Evolutionary conservation across 2,113 vertebrate species (phyloP).

Genomic region (Todiramphus saurophagus): DNA sequence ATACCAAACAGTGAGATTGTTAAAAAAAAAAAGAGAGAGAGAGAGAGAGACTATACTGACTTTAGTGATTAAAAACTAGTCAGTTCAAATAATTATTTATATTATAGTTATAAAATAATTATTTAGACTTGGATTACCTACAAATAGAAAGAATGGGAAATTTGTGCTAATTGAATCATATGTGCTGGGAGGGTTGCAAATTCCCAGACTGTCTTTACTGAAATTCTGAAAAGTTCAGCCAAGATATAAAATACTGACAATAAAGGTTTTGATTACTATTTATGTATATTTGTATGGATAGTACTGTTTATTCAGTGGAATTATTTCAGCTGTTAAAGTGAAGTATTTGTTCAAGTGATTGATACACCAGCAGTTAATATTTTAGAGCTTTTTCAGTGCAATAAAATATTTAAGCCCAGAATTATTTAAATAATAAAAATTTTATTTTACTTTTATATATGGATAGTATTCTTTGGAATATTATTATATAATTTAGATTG

Average conservation of each 20-base stretch:
- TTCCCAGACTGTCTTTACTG: neutral
- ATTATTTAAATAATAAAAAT: neutral
- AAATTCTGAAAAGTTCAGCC: neutral
- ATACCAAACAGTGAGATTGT: neutral
- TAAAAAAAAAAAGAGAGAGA: neutral
- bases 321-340: neutral
- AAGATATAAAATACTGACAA: neutral
- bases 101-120: neutral
- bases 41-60: neutral
- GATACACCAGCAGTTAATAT: neutral
- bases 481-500: neutral
- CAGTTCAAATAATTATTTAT: neutral
- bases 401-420: neutral
- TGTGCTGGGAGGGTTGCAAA: neutral
- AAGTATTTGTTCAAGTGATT: neutral
- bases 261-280: neutral
- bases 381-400: neutral
- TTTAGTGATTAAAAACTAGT: neutral
- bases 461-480: neutral
- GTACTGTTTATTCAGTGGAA: neutral
- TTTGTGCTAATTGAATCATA: neutral
- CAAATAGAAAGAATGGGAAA: neutral
- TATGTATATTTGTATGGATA: neutral
- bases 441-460: neutral
- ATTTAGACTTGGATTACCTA: neutral